Evolutionary conservation across 2,113 vertebrate genomes (phyloP).

Genomic region (Cairina moschata): DNA sequence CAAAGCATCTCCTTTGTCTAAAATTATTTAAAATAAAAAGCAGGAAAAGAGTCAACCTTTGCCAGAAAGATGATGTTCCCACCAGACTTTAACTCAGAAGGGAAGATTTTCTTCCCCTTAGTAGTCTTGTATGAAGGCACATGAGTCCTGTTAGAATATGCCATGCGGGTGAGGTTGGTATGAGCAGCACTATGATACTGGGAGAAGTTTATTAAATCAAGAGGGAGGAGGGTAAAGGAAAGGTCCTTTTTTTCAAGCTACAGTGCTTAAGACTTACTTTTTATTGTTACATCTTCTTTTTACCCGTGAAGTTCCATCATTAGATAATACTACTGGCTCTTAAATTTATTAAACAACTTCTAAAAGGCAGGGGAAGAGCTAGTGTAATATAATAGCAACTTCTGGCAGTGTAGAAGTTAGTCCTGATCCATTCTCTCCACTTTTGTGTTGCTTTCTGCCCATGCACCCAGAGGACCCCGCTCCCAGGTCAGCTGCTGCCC

Average conservation of each 20-base stretch:
- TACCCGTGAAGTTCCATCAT: neutral
- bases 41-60: neutral
- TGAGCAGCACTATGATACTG: neutral
- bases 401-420: neutral
- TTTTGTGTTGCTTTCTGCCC: neutral
- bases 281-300: neutral
- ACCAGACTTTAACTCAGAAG: conserved; percentile 24
- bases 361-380: neutral
- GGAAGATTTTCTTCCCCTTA: neutral
- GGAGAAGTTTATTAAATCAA: neutral
- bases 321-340: neutral
- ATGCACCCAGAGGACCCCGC: too few relatives aligned
- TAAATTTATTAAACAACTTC: neutral
- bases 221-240: neutral
- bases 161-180: neutral
- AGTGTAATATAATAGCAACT: neutral
- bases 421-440: neutral
- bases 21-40: conserved; percentile 4
- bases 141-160: neutral
- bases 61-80: conserved; percentile 22
- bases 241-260: neutral
- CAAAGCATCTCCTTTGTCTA: neutral
- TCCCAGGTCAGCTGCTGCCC: neutral
- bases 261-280: neutral
- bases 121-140: neutral